Evolutionary conservation across 2,888 invertebrate genomes (phyloP), one percentile per base, ranked within the genome.

Genomic region (Anthrax anthrax): DNA sequence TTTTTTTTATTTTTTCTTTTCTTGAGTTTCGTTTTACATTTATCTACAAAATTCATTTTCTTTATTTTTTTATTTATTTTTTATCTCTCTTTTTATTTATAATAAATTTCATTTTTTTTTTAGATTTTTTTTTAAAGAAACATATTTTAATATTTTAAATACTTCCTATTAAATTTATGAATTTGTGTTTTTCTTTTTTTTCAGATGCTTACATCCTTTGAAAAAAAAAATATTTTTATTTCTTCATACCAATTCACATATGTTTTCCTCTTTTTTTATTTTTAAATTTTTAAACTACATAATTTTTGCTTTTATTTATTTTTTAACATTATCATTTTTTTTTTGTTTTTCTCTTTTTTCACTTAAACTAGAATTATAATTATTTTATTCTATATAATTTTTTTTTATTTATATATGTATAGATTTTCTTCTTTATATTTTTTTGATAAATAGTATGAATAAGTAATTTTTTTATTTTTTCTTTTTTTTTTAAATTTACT

Each of bases 11-110:
- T 47, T 50, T 48, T 46, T 46, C 23, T 50, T 48, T 46, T 46
- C 23, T 48, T 49, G 43, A 44, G 43, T 42, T 51, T 46, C 45
- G 47, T 46, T 49, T 47, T 49, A 51, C 51, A 51, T 46, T 51
- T 51, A 51, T 51, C 51, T 51, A 51, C 51, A 51, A 51, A 51
- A 50, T 51, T 51, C n/a, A n/a, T 43, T 50, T 37, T 23, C 45
- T 42, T 47, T 12, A 32, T 4, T 37, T 43, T 43, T 40, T 38
- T 40, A 27, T 46, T 48, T 43, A 39, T 39, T 44, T 39, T 27
- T 44, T 39, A 38, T 40, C 23, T 29, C 34, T 39, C 32, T 34
- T 29, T 44, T 39, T 39, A 34, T 44, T 34, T 34, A 39, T 23
- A n/a, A n/a, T n/a, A n/a, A n/a, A n/a, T 23, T 23, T 23, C 8